Evolutionary conservation across 2,888 invertebrate genomes (phyloP).

Genomic region (Scelioninae gen. 2): DNA sequence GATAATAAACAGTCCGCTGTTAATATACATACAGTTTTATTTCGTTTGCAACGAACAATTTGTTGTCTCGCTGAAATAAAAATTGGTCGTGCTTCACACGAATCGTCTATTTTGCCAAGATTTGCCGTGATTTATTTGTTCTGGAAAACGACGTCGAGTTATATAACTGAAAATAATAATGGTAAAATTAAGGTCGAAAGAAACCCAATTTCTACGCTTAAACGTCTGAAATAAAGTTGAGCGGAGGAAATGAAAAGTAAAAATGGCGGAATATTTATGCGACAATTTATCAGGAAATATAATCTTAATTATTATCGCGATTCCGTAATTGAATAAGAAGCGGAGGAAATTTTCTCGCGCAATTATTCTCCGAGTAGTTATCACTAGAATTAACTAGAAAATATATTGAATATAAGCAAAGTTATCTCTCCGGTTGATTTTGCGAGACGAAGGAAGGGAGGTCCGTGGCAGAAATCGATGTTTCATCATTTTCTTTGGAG

Average conservation of each 20-base stretch:
- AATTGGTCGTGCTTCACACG: too few relatives aligned
- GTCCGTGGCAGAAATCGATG: conserved; percentile 37
- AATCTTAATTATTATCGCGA: conserved; percentile 27
- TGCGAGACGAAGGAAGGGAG: conserved; percentile 7
- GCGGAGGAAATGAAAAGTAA: neutral
- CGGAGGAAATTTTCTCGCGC: conserved; percentile 14
- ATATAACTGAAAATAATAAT: neutral
- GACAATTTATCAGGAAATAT: conserved; percentile 33
- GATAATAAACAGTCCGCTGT: too few relatives aligned
- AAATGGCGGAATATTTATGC: conserved; percentile 13
- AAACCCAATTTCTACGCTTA: neutral
- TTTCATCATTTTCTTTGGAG: conserved; percentile 46
- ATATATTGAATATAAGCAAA: conserved; percentile 41
- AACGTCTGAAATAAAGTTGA: conserved; percentile 4
- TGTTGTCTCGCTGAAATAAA: too few relatives aligned
- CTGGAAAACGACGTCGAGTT: conserved; percentile 3
- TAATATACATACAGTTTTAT: too few relatives aligned
- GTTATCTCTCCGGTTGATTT: conserved; percentile 42
- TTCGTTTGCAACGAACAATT: too few relatives aligned
- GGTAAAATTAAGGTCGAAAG: neutral
- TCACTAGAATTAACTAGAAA: conserved; percentile 36
- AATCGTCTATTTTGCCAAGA: too few relatives aligned
- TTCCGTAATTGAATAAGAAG: conserved; percentile 22
- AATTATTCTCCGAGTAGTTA: conserved; percentile 38
- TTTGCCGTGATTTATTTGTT: too few relatives aligned